phyloP scores from a whole-genome alignment of 2,797 vertebrate species.

The Simalia tracyae region DNA sequence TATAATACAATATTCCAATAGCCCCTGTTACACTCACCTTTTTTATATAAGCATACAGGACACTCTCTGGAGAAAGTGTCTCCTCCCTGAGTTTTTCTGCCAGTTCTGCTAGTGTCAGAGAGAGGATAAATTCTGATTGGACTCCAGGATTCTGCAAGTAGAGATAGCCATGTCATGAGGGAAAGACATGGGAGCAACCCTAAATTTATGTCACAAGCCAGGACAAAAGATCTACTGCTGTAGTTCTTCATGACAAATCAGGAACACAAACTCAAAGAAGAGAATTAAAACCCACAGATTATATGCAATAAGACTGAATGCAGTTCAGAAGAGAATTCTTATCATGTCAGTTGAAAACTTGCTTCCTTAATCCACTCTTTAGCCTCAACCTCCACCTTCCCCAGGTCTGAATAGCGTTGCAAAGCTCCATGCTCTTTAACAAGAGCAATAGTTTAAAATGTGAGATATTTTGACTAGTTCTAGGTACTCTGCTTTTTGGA shows the following conservation, averaged over 20 bases:
- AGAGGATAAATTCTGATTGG: constrained; percentile 66
- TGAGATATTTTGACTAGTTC: not conserved
- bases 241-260: not conserved
- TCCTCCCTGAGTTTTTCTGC: constrained; percentile 67
- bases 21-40: constrained; percentile 66
- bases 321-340: not conserved
- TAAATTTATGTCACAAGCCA: not conserved
- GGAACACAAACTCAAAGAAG: not conserved
- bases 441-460: not conserved
- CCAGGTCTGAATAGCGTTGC: not conserved
- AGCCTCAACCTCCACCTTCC: not conserved
- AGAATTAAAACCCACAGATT: not conserved
- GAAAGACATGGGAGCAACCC: not conserved
- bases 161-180: not conserved
- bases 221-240: not conserved
- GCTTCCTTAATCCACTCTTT: not conserved
- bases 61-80: constrained; percentile 70
- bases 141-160: constrained; percentile 68
- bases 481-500: not conserved
- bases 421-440: not conserved
- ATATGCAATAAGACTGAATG: not conserved
- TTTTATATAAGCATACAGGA: constrained; percentile 78
- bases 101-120: constrained; percentile 73
- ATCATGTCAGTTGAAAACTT: not conserved
- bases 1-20: too few species aligned